phyloP scores from a whole-genome alignment of 2,113 vertebrate species.

The Micromys minutus region DNA sequence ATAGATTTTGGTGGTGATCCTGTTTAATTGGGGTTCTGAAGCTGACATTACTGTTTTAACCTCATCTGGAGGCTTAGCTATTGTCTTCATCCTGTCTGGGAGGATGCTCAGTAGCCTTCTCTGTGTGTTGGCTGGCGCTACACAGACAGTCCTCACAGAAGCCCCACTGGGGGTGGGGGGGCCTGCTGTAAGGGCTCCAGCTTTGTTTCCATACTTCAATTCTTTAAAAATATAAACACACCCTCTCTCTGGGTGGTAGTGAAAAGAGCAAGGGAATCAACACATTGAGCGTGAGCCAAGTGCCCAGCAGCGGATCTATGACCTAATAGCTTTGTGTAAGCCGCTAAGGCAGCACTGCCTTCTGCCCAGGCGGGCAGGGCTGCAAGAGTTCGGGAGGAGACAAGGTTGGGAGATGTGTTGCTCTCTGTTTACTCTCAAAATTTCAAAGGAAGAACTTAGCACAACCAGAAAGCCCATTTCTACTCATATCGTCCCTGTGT shows the following conservation, averaged over 20 bases:
- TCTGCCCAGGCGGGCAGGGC: background rate
- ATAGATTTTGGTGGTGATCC: background rate
- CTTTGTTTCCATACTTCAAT: slow-evolving; percentile 2
- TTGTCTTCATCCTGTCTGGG: background rate
- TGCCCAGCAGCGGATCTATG: background rate
- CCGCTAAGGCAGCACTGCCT: background rate
- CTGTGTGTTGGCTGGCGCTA: background rate
- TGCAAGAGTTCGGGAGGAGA: background rate
- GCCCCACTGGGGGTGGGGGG: background rate
- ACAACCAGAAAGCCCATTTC: background rate
- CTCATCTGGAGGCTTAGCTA: background rate
- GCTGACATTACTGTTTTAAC: background rate
- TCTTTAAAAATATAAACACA: slow-evolving; percentile 47
- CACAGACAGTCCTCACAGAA: background rate
- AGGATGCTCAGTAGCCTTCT: background rate
- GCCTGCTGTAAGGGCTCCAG: slow-evolving; percentile 8
- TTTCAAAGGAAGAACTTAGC: background rate
- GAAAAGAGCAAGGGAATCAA: slow-evolving; percentile 53
- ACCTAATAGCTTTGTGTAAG: slow-evolving; percentile 16
- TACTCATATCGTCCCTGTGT: background rate
- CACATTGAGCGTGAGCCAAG: background rate
- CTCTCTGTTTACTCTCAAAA: background rate
- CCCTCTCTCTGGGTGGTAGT: slow-evolving; percentile 43
- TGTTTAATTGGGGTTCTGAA: background rate
- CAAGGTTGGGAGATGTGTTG: background rate